These are phyloP conservation scores for Cylas formicarius DNA, from an alignment of 1,140 invertebrate species.

Conservation along the genomic window DNA sequence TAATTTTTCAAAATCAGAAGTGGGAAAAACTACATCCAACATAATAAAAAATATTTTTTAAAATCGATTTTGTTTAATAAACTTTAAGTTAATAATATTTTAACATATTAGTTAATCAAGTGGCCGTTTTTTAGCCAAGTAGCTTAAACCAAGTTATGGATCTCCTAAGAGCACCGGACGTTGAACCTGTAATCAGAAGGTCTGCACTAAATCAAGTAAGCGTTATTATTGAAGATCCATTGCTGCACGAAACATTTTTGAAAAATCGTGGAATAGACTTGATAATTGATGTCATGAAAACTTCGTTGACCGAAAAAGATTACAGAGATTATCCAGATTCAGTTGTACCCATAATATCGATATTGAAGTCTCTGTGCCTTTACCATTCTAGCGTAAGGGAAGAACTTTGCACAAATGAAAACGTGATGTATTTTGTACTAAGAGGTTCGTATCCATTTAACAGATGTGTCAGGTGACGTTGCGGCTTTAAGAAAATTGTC, in stretches of 20 bases:
- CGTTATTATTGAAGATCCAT: constrained; percentile 51
- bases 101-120: constrained; percentile 1
- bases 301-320: constrained; percentile 51
- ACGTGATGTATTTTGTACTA: constrained; percentile 49
- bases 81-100: too few species aligned
- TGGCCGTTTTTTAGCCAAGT: constrained; percentile 33
- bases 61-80: too few species aligned
- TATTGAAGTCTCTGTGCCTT: constrained; percentile 52
- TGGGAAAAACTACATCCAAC: too few species aligned
- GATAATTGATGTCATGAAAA: constrained; percentile 38
- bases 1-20: too few species aligned
- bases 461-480: too few species aligned
- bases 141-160: constrained; percentile 43
- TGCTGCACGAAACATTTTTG: constrained; percentile 48
- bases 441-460: constrained; percentile 51
- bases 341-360: constrained; percentile 52
- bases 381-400: constrained; percentile 45
- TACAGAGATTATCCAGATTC: constrained; percentile 58
- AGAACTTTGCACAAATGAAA: constrained; percentile 45
- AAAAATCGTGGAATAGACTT: constrained; percentile 38
- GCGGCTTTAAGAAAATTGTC: too few species aligned
- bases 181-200: constrained; percentile 50
- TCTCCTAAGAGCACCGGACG: constrained; percentile 37
- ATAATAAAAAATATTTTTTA: too few species aligned
- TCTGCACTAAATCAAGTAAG: constrained; percentile 53